These are phyloP conservation scores for Microctenopoma stevenorrisi DNA, from an alignment of 2,797 vertebrate genomes.

Conservation along the genomic window DNA sequence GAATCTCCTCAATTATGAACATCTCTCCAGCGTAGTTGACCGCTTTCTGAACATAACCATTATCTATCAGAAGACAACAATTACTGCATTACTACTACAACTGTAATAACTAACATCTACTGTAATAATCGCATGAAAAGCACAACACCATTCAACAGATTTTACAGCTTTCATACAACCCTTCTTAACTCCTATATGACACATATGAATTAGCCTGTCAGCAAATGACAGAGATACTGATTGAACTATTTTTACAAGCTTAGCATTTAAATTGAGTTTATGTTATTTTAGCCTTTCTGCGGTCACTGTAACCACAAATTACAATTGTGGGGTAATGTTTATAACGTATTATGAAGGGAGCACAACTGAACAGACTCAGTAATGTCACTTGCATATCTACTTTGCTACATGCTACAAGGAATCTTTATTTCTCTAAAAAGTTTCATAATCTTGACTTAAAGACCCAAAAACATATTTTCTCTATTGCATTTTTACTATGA, in stretches of 20 bases:
- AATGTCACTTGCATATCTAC: too few species aligned
- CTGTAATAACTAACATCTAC: not conserved
- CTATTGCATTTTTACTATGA: not conserved
- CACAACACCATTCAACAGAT: not conserved
- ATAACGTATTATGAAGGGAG: not conserved
- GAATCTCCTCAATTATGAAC: constrained; percentile 86
- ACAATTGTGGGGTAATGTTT: not conserved
- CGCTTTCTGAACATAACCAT: constrained; percentile 86
- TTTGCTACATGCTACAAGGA: too few species aligned
- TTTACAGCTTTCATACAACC: not conserved
- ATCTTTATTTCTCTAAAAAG: not conserved
- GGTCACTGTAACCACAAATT: not conserved
- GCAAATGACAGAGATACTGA: too few species aligned
- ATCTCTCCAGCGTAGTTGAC: constrained; percentile 82
- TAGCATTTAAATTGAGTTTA: too few species aligned
- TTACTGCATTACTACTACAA: not conserved
- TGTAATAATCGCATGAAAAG: not conserved
- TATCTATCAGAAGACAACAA: constrained; percentile 69
- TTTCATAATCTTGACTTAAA: too few species aligned
- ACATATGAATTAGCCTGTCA: not conserved
- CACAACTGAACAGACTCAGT: not conserved
- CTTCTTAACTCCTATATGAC: not conserved
- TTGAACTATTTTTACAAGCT: too few species aligned
- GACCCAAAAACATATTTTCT: not conserved
- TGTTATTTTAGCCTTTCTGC: not conserved